Conservation (phyloP, 2,797 vertebrate genomes). For the Dryobates pubescens region DNA sequence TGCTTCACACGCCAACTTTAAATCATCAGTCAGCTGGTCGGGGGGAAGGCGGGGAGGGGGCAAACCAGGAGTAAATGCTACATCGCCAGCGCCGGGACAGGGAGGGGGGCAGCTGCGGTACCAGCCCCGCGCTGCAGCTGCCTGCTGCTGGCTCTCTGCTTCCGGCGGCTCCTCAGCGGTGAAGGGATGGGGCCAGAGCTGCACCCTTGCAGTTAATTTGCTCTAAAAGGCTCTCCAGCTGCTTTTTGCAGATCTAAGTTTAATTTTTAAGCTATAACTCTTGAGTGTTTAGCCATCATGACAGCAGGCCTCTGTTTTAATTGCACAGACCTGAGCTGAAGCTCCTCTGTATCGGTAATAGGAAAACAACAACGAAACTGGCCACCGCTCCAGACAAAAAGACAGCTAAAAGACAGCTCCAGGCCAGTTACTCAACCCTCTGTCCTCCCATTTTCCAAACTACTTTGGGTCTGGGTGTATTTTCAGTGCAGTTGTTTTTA, state of each 20-base stretch:
- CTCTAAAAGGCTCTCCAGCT: not conserved
- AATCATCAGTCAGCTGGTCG: constrained; percentile 1
- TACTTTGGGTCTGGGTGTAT: not conserved
- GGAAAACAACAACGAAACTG: not conserved
- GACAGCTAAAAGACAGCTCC: not conserved
- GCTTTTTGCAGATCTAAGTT: not conserved
- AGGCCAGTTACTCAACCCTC: not conserved
- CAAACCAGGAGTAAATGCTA: not conserved
- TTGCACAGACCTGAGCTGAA: not conserved
- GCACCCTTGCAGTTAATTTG: not conserved
- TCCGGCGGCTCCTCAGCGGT: fast-evolving
- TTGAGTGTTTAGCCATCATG: not conserved
- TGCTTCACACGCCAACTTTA: constrained; percentile 55
- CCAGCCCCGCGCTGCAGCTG: not conserved
- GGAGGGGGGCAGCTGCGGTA: not conserved
- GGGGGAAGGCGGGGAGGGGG: not conserved
- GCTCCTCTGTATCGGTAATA: not conserved
- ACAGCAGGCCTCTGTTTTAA: not conserved
- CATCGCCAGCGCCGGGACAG: not conserved
- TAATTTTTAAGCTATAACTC: not conserved
- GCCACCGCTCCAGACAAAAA: not conserved
- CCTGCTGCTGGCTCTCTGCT: not conserved
- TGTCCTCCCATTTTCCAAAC: not conserved
- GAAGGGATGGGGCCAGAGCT: not conserved
- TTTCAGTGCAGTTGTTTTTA: not conserved